Conservation (phyloP, 2,888 invertebrate species). For the Epinotia brunnichana region DNA sequence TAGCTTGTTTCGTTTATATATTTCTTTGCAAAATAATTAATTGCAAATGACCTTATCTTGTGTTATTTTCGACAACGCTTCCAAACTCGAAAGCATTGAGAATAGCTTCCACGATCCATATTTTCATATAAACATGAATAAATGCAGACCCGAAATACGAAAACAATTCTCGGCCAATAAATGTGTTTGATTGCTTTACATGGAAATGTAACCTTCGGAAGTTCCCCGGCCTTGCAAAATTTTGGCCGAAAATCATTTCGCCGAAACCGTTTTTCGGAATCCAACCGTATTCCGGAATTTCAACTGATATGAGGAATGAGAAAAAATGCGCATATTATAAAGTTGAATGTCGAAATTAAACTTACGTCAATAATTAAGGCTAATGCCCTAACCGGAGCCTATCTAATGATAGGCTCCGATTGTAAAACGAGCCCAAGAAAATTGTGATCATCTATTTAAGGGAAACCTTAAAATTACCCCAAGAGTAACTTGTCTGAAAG, state of each 20-base stretch:
- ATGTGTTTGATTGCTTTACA: neutral
- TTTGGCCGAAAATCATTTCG: constrained; percentile 33
- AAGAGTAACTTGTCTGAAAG: too few species aligned
- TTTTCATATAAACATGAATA: constrained; percentile 64
- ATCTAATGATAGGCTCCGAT: neutral
- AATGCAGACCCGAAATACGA: constrained; percentile 68
- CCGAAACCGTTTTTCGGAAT: constrained; percentile 37
- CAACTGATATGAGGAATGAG: constrained; percentile 27
- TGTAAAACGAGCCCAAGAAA: neutral
- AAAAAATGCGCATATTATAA: constrained; percentile 25
- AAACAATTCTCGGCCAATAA: constrained; percentile 52
- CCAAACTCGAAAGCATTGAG: constrained; percentile 19
- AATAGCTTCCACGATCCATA: constrained; percentile 51
- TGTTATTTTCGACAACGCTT: constrained; percentile 24
- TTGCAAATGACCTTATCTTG: neutral
- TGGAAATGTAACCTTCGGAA: neutral
- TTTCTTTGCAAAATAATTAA: too few species aligned
- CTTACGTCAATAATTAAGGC: too few species aligned
- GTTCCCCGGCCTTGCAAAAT: neutral
- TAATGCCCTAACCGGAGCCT: too few species aligned
- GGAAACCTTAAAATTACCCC: too few species aligned
- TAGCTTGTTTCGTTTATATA: neutral
- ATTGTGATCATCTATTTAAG: neutral
- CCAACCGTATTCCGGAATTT: constrained; percentile 31
- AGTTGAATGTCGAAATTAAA: neutral